These are phyloP conservation scores for Dipodomys merriami DNA, from an alignment of 2,113 vertebrate species.

Conservation along the genomic window DNA sequence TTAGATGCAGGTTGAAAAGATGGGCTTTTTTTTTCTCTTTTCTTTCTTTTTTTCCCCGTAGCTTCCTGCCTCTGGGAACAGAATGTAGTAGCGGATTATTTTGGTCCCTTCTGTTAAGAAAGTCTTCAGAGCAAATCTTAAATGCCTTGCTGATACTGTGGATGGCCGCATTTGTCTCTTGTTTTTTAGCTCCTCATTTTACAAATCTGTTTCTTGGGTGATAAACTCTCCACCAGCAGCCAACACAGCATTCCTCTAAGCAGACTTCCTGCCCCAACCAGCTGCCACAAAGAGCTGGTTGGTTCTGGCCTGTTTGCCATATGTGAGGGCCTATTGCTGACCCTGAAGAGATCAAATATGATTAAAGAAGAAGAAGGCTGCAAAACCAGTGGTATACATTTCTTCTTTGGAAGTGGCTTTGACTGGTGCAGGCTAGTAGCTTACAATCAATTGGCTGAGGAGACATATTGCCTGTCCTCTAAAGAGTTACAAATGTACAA, in stretches of 20 bases:
- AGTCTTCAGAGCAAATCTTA: not conserved
- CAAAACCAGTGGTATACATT: not conserved
- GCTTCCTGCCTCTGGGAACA: slow-evolving; percentile 26
- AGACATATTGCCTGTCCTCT: not conserved
- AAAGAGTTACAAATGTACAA: not conserved
- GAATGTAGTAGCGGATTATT: not conserved
- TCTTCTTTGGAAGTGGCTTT: not conserved
- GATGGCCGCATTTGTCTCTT: not conserved
- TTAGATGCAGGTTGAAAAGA: slow-evolving; percentile 31
- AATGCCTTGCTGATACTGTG: not conserved
- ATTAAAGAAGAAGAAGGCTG: not conserved
- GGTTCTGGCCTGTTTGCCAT: not conserved
- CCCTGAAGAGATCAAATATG: slow-evolving; percentile 39
- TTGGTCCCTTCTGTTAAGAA: not conserved
- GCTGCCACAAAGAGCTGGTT: not conserved
- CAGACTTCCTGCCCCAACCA: not conserved
- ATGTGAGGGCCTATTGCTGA: not conserved
- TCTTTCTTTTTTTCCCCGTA: too few relatives aligned
- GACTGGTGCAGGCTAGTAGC: slow-evolving; percentile 3
- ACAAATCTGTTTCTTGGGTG: slow-evolving; percentile 18
- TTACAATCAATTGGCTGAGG: not conserved
- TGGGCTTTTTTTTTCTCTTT: not conserved
- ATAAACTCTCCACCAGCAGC: not conserved
- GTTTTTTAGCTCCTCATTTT: slow-evolving; percentile 41
- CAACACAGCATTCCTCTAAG: not conserved